Percentiles rank a stretch among this genome's conserved stretches.
Evolutionary conservation across 1,140 invertebrate species (phyloP).

Genomic region (Ctenoplectra terminalis): DNA sequence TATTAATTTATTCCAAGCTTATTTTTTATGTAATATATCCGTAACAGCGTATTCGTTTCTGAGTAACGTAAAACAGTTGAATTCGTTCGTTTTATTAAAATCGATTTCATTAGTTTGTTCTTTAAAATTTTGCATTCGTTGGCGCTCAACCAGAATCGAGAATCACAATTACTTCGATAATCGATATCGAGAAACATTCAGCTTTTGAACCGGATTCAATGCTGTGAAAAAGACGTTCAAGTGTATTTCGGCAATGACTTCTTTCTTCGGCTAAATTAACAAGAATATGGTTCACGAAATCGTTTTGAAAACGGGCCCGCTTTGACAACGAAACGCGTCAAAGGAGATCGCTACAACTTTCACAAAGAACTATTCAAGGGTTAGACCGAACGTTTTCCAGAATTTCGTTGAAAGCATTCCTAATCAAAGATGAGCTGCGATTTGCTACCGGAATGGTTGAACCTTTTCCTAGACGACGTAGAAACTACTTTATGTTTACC

Average conservation of each 20-base stretch:
- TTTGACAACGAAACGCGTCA: not conserved
- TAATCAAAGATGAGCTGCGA: conserved; percentile 46
- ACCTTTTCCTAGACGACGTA: conserved; percentile 69
- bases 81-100: not conserved
- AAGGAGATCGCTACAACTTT: too few species aligned
- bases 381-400: not conserved
- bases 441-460: conserved; percentile 66
- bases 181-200: conserved; percentile 28
- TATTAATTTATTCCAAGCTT: not conserved
- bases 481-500: conserved; percentile 70
- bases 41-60: not conserved
- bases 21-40: not conserved
- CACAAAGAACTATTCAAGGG: not conserved
- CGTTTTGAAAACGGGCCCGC: not conserved
- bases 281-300: conserved; percentile 42
- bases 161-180: not conserved
- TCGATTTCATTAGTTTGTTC: too few species aligned
- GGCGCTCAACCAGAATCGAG: not conserved
- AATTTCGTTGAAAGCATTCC: not conserved
- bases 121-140: not conserved
- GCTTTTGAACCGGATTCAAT: not conserved
- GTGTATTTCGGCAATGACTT: conserved; percentile 34
- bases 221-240: conserved; percentile 5
- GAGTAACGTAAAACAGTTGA: not conserved
- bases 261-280: conserved; percentile 33